These are phyloP conservation scores for Macrophya alboannulata DNA, from an alignment of 2,888 invertebrate species.

Conservation along the genomic window DNA sequence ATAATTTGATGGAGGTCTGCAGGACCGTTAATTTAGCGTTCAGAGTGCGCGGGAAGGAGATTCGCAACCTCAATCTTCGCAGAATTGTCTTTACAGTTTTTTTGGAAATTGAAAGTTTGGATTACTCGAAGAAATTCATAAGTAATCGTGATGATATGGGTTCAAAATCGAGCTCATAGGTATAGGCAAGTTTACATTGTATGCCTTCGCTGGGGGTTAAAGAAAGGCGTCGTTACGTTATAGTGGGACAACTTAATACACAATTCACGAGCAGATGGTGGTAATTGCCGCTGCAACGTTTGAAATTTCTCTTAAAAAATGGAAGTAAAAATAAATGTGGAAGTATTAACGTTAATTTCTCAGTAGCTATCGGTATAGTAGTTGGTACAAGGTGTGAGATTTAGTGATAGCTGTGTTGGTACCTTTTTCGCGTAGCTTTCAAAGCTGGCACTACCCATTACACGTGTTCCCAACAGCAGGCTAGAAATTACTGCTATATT, in stretches of 20 bases:
- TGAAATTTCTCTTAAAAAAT: slow-evolving; percentile 31
- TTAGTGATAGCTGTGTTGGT: slow-evolving; percentile 4
- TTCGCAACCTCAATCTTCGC: background rate
- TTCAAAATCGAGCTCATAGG: background rate
- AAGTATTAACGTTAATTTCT: slow-evolving; percentile 44
- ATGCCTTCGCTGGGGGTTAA: slow-evolving; percentile 11
- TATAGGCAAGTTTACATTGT: background rate
- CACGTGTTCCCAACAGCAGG: slow-evolving; percentile 3
- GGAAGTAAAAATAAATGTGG: slow-evolving; percentile 36
- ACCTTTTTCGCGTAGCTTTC: slow-evolving; percentile 16
- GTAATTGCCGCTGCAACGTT: slow-evolving; percentile 44
- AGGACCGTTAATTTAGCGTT: background rate
- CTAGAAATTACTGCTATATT: slow-evolving; percentile 15
- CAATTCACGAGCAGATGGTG: slow-evolving; percentile 53
- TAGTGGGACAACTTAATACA: slow-evolving; percentile 50
- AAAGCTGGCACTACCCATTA: slow-evolving; percentile 2
- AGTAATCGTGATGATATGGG: background rate
- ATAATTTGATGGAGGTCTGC: slow-evolving; percentile 7
- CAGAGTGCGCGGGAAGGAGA: background rate
- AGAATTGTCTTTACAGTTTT: background rate
- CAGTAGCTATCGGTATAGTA: slow-evolving; percentile 10
- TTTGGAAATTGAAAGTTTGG: background rate
- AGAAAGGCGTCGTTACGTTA: slow-evolving; percentile 22
- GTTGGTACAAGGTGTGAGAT: slow-evolving; percentile 33
- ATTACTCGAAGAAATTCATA: background rate